Evolutionary conservation across 2,113 vertebrate genomes (phyloP).

Genomic region (Illadopsis cleaveri): DNA sequence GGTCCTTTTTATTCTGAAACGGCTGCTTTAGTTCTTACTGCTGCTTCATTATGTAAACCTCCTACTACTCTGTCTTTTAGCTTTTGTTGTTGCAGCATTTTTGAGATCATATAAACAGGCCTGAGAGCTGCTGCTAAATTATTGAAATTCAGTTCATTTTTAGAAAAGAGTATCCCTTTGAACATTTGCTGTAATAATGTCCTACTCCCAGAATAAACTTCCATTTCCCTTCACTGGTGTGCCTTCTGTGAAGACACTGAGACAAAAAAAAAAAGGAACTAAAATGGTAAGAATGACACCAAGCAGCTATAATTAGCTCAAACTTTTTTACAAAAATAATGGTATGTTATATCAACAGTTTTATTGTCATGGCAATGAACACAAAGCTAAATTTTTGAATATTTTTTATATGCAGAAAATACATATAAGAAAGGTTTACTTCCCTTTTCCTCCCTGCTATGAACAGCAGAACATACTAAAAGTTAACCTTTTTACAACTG

Average conservation of each 20-base stretch:
- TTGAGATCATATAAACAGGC: neutral
- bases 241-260: neutral
- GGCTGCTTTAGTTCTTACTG: neutral
- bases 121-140: conserved; percentile 13
- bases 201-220: neutral
- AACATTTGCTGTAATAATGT: neutral
- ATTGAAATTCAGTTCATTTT: conserved; percentile 29
- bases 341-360: neutral
- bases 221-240: neutral
- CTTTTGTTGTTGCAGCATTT: neutral
- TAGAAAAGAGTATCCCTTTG: conserved; percentile 2
- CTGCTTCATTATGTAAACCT: conserved; percentile 15
- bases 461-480: neutral
- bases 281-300: neutral
- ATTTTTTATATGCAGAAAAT: neutral
- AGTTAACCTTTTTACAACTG: neutral
- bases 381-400: neutral
- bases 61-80: neutral
- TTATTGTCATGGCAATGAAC: conserved; percentile 17
- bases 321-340: neutral
- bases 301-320: neutral
- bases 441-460: rapidly evolving
- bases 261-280: neutral
- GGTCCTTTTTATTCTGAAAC: neutral
- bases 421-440: neutral